Evolutionary conservation across 2,113 vertebrate genomes (phyloP), one percentile per base, ranked within the genome.

Genomic region (Lophochroa leadbeateri): DNA sequence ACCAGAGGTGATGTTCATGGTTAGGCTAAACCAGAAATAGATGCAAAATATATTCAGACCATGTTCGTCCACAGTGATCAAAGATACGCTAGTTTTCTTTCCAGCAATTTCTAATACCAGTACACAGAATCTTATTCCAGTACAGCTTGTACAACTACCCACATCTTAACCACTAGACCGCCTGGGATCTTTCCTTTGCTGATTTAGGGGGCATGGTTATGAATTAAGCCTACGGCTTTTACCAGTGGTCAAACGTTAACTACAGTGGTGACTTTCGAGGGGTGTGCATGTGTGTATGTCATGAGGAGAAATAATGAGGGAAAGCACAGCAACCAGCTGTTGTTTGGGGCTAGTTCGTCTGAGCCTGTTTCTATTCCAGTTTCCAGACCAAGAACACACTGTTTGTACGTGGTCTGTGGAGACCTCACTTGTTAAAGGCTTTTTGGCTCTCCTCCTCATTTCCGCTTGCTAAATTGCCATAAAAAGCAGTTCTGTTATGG

Each of bases 391-490:
- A 79, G 65, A 78, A 76, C 44, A 80, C 15, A 8, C 9, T 84
- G 71, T 44, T 90, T 82, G 10, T 70, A 68, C 3, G 0, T 52
- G 63, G 82, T 55, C 67, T 76, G 47, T 33, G 43, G 39, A 84
- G 57, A 93, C 17, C 39, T n/a, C 46, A 81, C n/a, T 90, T 53
- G 27, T 86, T 61, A 94, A 72, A 90, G 87, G 17, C 8, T 71
- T 94, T 91, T 71, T 91, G 87, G 77, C 70, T 94, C 47, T 89
- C 16, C 18, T 80, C 7, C 15, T 82, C 47, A 65, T 92, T 95
- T 95, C 75, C 85, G 85, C 64, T 82, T 69, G 41, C 52, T 85
- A 85, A 90, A 90, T 49, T 80, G 61, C 61, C 44, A 39, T 61
- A 82, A 80, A 79, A 87, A 87, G 39, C 44, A 85, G 61, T 18